Evolutionary conservation across 2,113 vertebrate species (phyloP).

Genomic region (Rhodinocichla rosea): DNA sequence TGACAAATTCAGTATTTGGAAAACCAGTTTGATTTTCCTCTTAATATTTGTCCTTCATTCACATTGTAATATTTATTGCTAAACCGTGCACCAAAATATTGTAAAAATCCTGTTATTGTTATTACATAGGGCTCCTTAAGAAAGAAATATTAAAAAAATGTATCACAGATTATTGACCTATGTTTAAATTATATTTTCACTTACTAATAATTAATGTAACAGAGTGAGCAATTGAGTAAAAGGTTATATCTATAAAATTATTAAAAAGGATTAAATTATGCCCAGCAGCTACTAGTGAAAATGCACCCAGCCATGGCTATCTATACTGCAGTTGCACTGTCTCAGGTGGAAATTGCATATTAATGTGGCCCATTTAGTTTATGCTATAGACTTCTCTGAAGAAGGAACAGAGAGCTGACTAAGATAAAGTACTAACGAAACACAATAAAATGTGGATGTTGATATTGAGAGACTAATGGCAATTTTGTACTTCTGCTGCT

Average conservation of each 20-base stretch:
- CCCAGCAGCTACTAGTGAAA: slow-evolving; percentile 29
- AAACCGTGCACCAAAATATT: background rate
- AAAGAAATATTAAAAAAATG: background rate
- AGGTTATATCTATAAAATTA: slow-evolving; percentile 59
- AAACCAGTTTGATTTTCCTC: background rate
- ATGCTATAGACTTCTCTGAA: slow-evolving; percentile 1
- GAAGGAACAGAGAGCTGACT: background rate
- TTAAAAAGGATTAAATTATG: slow-evolving; percentile 49
- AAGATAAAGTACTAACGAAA: slow-evolving; percentile 7
- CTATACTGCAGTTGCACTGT: background rate
- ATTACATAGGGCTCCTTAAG: background rate
- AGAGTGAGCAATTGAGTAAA: slow-evolving; percentile 27
- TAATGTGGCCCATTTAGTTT: slow-evolving; percentile 43
- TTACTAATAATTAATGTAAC: slow-evolving; percentile 48
- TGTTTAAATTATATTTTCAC: slow-evolving; percentile 50
- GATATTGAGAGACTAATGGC: background rate
- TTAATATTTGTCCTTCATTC: background rate
- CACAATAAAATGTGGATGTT: background rate
- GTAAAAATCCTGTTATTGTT: background rate
- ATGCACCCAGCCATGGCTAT: slow-evolving; percentile 10
- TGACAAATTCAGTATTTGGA: background rate
- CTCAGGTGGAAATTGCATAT: slow-evolving; percentile 11
- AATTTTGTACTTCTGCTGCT: background rate
- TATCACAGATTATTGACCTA: slow-evolving; percentile 12
- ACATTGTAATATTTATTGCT: background rate